A percentile compares a stretch with the other conserved stretches of the same genome.
These are phyloP conservation scores for Syrista parreyssii DNA, from an alignment of 2,888 invertebrate genomes.

Conservation along the genomic window DNA sequence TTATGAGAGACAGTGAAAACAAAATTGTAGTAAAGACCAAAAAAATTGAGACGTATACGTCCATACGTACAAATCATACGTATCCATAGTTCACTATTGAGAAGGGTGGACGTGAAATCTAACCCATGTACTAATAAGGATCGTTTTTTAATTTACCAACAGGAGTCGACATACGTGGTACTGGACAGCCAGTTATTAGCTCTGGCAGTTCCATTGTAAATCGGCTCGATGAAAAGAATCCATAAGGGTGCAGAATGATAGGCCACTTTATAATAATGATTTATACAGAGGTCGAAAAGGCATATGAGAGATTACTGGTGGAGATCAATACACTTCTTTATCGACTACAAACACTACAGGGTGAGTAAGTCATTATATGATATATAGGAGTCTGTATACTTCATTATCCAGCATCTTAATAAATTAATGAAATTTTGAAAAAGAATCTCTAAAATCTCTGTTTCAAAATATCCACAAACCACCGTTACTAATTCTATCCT, in stretches of 20 bases:
- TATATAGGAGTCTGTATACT: background rate
- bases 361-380: background rate
- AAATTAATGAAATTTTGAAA: background rate
- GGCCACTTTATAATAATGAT: background rate
- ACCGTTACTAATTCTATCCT: background rate
- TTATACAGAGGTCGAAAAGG: background rate
- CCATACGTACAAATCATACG: background rate
- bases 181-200: background rate
- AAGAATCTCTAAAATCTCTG: background rate
- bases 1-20: background rate
- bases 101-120: background rate
- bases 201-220: background rate
- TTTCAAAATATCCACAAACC: background rate
- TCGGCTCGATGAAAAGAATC: background rate
- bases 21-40: background rate
- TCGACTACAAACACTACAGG: constrained; percentile 35
- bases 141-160: background rate
- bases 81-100: background rate
- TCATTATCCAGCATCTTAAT: background rate
- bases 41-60: too few relatives aligned
- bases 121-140: background rate
- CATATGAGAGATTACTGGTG: background rate
- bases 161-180: background rate
- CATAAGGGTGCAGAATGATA: background rate
- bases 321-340: constrained; percentile 28